Percentiles rank a stretch among this genome's conserved stretches.
Evolutionary conservation across 2,888 invertebrate species (phyloP).

Genomic region (Nysson spinosus): DNA sequence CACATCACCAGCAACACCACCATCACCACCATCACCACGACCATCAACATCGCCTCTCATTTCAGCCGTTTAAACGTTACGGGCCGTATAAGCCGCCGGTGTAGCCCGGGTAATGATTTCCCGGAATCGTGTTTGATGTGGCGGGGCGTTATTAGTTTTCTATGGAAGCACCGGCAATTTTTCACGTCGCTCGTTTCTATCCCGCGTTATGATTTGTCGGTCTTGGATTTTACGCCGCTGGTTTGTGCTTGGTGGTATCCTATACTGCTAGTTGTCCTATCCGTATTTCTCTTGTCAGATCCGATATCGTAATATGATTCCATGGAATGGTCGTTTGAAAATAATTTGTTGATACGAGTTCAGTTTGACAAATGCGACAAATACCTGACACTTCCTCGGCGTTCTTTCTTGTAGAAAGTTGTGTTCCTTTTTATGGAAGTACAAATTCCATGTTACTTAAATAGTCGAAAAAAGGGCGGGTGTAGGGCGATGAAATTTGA

Average conservation of each 20-base stretch:
- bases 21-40: constrained; percentile 3
- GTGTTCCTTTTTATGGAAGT: no score
- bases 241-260: no score
- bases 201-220: constrained; percentile 53
- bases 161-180: constrained; percentile 59
- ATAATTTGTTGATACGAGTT: no score
- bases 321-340: no score
- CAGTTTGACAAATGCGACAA: no score
- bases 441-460: neutral
- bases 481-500: constrained; percentile 28
- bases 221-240: constrained; percentile 29
- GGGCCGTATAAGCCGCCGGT: constrained; percentile 38
- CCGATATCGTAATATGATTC: no score
- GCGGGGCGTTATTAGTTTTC: constrained; percentile 66
- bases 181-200: constrained; percentile 55
- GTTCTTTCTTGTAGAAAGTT: no score
- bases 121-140: constrained; percentile 66
- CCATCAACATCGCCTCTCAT: constrained; percentile 12
- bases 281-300: no score
- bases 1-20: neutral
- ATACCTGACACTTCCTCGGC: no score
- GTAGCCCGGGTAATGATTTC: constrained; percentile 65
- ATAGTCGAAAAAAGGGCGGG: constrained; percentile 9
- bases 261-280: constrained; percentile 9
- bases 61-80: constrained; percentile 53